These are phyloP conservation scores for Formica exsecta DNA, from an alignment of 1,140 invertebrate species.

Conservation along the genomic window DNA sequence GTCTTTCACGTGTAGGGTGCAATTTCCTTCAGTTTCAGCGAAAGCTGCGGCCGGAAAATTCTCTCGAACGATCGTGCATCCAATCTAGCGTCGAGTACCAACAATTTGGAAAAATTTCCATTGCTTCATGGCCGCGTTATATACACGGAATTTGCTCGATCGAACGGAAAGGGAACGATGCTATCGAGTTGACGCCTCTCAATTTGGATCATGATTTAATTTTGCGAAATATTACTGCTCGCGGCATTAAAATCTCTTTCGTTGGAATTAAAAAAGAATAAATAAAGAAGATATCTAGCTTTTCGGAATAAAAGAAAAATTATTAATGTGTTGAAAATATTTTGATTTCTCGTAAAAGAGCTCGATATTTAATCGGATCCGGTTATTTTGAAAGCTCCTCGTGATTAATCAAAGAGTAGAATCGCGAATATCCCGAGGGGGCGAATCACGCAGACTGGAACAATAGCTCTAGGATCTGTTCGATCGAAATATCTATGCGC, in stretches of 20 bases:
- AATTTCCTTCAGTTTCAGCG: constrained; percentile 57
- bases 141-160: constrained; percentile 57
- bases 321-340: background rate
- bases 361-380: background rate
- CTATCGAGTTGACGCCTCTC: background rate
- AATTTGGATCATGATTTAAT: background rate
- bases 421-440: constrained; percentile 14
- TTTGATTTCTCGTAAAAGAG: background rate
- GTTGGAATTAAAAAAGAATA: background rate
- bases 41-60: constrained; percentile 61
- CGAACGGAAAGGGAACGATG: constrained; percentile 22
- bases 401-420: background rate
- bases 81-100: constrained; percentile 20
- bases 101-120: constrained; percentile 73
- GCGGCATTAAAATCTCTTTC: background rate
- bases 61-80: background rate
- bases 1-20: constrained; percentile 18
- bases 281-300: background rate
- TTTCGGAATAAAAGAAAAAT: background rate
- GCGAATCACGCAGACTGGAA: background rate
- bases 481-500: constrained; percentile 2
- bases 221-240: background rate
- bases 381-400: background rate
- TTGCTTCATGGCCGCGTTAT: constrained; percentile 27
- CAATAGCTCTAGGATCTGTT: constrained; percentile 1